These are phyloP conservation scores for Phainopepla nitens DNA, from an alignment of 2,113 vertebrate genomes.

Conservation along the genomic window DNA sequence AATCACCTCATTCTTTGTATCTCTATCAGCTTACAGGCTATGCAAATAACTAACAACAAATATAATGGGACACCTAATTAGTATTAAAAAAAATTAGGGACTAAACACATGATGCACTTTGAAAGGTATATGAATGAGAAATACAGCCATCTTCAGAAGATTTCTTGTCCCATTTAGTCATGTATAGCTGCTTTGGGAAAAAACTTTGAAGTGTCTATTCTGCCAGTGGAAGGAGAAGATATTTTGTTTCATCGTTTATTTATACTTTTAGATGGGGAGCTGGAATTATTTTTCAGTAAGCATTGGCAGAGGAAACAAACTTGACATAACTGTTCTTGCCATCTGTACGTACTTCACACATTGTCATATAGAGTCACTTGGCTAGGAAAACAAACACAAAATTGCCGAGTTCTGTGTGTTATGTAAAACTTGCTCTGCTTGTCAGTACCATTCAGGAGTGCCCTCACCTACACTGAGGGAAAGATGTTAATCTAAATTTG, in stretches of 20 bases:
- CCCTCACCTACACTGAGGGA: background rate
- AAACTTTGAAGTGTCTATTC: background rate
- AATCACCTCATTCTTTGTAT: background rate
- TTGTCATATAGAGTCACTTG: conserved; percentile 12
- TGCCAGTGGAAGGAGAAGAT: background rate
- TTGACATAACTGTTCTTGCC: conserved; percentile 24
- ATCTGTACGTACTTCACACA: conserved; percentile 36
- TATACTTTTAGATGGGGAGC: background rate
- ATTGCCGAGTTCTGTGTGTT: background rate
- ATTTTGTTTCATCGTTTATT: background rate
- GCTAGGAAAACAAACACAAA: conserved; percentile 30
- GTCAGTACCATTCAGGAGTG: background rate
- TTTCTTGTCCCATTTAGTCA: background rate
- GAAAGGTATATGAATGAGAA: background rate
- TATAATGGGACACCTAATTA: background rate
- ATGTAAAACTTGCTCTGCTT: background rate
- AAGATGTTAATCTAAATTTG: conserved; percentile 7
- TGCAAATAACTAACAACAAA: background rate
- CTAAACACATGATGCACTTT: background rate
- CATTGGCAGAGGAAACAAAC: conserved; percentile 9
- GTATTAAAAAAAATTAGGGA: background rate
- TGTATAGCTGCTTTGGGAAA: background rate
- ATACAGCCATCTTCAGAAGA: background rate
- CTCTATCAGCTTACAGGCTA: background rate
- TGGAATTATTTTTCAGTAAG: conserved; percentile 20